A percentile compares a stretch with the other conserved stretches of the same genome.
Conservation (phyloP, 2,113 vertebrate species). For the Aegypius monachus region DNA sequence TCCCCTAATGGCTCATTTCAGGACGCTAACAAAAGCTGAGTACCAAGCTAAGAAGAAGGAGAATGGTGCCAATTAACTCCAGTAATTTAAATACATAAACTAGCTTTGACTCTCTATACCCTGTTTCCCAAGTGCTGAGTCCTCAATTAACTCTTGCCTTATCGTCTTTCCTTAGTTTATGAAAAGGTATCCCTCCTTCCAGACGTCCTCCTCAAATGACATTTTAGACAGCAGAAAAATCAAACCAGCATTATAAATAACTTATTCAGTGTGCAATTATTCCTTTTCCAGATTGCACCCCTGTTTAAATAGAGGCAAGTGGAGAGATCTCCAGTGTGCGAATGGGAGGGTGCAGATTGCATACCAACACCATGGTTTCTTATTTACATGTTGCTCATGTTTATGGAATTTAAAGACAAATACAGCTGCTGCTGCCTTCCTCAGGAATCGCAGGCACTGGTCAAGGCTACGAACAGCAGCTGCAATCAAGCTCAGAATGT, state of each 20-base stretch:
- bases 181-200: not conserved
- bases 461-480: conserved; percentile 14
- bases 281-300: not conserved
- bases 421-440: conserved; percentile 55
- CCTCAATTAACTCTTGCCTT: conserved; percentile 43
- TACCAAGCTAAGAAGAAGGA: not conserved
- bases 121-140: not conserved
- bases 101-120: not conserved
- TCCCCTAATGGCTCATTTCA: not conserved
- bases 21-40: conserved; percentile 18
- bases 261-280: not conserved
- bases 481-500: not conserved
- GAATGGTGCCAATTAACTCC: not conserved
- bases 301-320: not conserved
- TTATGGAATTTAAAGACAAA: conserved; percentile 61
- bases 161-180: not conserved
- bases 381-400: conserved; percentile 69
- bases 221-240: not conserved
- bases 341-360: not conserved
- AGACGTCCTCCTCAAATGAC: not conserved
- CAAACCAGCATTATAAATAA: not conserved
- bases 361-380: conserved; percentile 10
- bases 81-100: conserved; percentile 24
- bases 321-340: not conserved
- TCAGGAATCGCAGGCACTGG: conserved; percentile 20